A percentile compares a stretch with the other conserved stretches of the same genome.
phyloP scores from a whole-genome alignment of 2,888 invertebrate species.

The Notodonta dromedarius region DNA sequence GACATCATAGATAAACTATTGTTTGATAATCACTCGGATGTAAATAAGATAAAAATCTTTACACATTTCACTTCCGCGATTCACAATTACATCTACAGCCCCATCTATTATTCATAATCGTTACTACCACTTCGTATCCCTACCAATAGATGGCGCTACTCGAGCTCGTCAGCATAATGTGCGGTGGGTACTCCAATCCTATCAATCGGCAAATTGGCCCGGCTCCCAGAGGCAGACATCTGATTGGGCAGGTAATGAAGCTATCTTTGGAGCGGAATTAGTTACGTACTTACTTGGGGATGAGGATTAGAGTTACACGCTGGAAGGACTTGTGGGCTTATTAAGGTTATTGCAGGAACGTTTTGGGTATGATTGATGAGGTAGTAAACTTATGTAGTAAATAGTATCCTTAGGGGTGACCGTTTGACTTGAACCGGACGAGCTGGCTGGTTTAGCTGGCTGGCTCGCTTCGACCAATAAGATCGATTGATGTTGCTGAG shows the following conservation, averaged over 20 bases:
- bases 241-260: constrained; percentile 48
- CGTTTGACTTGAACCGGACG: too few species aligned
- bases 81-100: constrained; percentile 9
- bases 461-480: too few species aligned
- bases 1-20: too few species aligned
- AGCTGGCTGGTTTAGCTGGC: too few species aligned
- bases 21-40: too few species aligned
- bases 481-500: too few species aligned
- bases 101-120: constrained; percentile 21
- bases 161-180: constrained; percentile 29
- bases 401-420: not conserved
- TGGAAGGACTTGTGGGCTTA: not conserved
- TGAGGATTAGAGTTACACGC: constrained; percentile 8
- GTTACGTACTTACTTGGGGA: constrained; percentile 21
- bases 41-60: not conserved
- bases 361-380: not conserved
- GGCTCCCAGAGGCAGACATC: constrained; percentile 25
- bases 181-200: constrained; percentile 23
- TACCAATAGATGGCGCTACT: constrained; percentile 30
- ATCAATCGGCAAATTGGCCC: constrained; percentile 38
- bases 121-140: constrained; percentile 11
- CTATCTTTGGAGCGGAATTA: constrained; percentile 33
- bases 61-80: constrained; percentile 11
- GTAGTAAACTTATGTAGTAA: not conserved
- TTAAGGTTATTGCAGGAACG: not conserved